Evolutionary conservation across 2,888 invertebrate genomes (phyloP), one percentile per base, ranked within the genome.

Genomic region (Conus canariensis): DNA sequence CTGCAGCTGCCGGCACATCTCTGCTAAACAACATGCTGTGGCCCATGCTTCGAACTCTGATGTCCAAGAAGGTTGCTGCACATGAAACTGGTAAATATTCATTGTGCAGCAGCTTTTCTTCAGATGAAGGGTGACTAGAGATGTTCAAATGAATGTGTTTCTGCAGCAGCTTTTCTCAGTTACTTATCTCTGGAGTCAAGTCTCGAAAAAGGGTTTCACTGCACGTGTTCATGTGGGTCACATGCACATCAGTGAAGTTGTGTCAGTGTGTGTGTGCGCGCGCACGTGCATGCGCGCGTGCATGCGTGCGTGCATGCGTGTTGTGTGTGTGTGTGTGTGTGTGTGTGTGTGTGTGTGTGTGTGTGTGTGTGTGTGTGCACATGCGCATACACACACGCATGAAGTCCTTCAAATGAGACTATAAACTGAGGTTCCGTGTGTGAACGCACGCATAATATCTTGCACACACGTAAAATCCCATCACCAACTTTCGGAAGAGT

Each of bases 291-390:
- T 77, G 77, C 16, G 30, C 16, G 77, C 16, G 77, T 77, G 77
- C 30, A 30, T 30, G 77, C 16, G 77, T 77, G 30, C 16, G 77
- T 77, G 77, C 25, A 4, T 77, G 77, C 25, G 77, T 77, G 77
- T 77, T 80, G 80, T 80, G 80, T 80, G 80, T 80, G 80, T 80
- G 80, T 45, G 45, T 45, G 45, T 45, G 45, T 45, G 45, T 45
- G 45, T 45, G 45, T 45, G 45, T 45, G 45, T 45, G 45, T 45
- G 45, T 45, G 45, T 45, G 45, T 45, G 45, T 45, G 45, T 45
- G 45, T 45, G 45, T 45, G 45, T 4, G 45, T 4, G 45, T 4
- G 45, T 4, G 45, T 4, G 45, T 4, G 45, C 4, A 4, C 45
- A 45, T 45, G 3, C 45, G 4, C 45, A 45, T 45, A 45, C 45